phyloP scores from a whole-genome alignment of 2,113 vertebrate species.

The Leptobrachium ailaonicum region DNA sequence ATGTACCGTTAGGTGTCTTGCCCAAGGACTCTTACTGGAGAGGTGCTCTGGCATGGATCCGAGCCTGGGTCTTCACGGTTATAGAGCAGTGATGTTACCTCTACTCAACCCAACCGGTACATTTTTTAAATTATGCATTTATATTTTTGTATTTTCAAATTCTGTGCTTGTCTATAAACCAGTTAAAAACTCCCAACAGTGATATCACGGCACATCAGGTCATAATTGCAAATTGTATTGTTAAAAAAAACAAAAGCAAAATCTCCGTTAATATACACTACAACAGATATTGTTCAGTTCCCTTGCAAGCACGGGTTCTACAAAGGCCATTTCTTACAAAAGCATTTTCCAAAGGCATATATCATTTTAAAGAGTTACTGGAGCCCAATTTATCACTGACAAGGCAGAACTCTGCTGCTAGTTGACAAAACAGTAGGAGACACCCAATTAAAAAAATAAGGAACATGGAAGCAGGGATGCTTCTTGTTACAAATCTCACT shows the following conservation, averaged over 20 bases:
- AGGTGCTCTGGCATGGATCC: no score
- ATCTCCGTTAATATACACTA: constrained; percentile 3
- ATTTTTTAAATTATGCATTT: background rate
- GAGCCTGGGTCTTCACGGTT: no score
- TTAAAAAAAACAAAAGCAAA: background rate
- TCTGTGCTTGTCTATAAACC: no score
- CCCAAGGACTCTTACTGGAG: no score
- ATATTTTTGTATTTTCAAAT: no score
- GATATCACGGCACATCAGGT: no score
- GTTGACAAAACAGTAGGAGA: constrained; percentile 43
- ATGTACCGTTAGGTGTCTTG: no score
- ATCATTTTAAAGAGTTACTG: constrained; percentile 44
- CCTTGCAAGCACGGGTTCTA: constrained; percentile 21
- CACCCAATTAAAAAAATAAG: constrained; percentile 38
- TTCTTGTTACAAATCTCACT: background rate
- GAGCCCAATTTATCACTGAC: constrained; percentile 39
- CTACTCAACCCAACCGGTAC: background rate
- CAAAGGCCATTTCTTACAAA: constrained; percentile 43
- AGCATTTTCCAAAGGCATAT: constrained; percentile 37
- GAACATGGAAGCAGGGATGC: constrained; percentile 4
- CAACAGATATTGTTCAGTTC: constrained; percentile 26
- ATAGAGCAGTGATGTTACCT: no score
- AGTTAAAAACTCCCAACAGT: no score
- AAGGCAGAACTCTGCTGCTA: constrained; percentile 26
- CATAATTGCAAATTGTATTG: background rate